Conservation (phyloP, 2,113 vertebrate species). For the Heterochromis multidens region DNA sequence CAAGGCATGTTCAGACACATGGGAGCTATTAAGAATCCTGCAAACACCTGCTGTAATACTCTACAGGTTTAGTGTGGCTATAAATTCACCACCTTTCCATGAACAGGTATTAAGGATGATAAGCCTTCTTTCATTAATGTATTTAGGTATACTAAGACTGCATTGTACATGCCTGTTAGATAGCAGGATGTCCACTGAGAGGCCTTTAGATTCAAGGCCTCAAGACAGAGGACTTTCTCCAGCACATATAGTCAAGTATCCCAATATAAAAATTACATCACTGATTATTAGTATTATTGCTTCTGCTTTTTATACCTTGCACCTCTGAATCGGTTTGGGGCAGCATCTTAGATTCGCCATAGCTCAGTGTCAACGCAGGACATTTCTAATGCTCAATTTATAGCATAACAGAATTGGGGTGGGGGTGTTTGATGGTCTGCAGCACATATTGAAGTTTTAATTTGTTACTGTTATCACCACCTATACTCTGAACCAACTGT, state of each 20-base stretch:
- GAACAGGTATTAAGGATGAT: slow-evolving; percentile 3
- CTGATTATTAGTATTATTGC: not conserved
- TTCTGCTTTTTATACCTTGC: not conserved
- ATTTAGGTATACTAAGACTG: not conserved
- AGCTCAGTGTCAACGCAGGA: not conserved
- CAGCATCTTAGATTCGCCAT: not conserved
- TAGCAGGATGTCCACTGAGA: not conserved
- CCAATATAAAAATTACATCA: not conserved
- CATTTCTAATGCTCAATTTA: not conserved
- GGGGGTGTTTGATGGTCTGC: not conserved
- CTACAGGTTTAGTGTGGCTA: slow-evolving; percentile 18
- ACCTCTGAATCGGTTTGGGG: not conserved
- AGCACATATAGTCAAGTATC: not conserved
- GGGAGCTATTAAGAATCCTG: slow-evolving; percentile 35
- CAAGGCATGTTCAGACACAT: slow-evolving; percentile 61
- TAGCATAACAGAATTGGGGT: not conserved
- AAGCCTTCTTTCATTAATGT: not conserved
- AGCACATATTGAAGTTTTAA: not conserved
- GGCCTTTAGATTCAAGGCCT: not conserved
- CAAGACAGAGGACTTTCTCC: not conserved
- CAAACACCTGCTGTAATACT: slow-evolving; percentile 60
- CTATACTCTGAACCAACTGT: not conserved
- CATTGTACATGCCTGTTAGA: not conserved
- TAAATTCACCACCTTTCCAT: slow-evolving; percentile 52
- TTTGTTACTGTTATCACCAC: not conserved